Percentiles rank a stretch among this genome's conserved stretches.
These are phyloP conservation scores for Caenorhabditis drosophilae DNA, from an alignment of 2,888 invertebrate genomes.

Conservation along the genomic window DNA sequence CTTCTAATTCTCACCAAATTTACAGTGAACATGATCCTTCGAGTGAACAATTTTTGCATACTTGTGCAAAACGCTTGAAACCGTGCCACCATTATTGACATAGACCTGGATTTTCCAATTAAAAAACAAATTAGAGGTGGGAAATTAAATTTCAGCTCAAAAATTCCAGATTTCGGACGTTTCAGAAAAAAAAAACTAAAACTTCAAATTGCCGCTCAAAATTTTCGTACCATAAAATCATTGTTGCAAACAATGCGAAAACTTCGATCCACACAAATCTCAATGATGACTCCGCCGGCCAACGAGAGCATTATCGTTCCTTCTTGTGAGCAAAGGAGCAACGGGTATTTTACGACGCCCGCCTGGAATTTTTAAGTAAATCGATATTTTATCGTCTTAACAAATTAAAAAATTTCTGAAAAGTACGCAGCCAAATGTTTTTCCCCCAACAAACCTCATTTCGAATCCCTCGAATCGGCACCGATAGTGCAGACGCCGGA, in stretches of 20 bases:
- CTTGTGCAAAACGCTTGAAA: constrained; percentile 70
- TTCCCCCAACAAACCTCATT: constrained; percentile 15
- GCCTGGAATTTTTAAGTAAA: not conserved
- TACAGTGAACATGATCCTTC: constrained; percentile 69
- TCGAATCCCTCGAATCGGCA: constrained; percentile 26
- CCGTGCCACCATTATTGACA: constrained; percentile 68
- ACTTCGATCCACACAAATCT: constrained; percentile 70
- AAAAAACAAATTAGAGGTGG: not conserved
- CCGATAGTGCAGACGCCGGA: constrained; percentile 12
- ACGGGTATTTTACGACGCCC: constrained; percentile 61
- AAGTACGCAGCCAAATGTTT: too few species aligned
- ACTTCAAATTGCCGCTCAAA: too few species aligned
- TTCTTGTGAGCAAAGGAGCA: constrained; percentile 70
- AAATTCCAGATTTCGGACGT: not conserved
- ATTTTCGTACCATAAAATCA: constrained; percentile 69
- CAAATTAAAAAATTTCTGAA: too few species aligned
- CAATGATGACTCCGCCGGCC: constrained; percentile 69
- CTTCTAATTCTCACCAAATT: constrained; percentile 58
- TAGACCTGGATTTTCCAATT: constrained; percentile 65
- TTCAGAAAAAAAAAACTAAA: not conserved
- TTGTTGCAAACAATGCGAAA: constrained; percentile 70
- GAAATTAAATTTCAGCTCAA: too few species aligned
- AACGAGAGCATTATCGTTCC: constrained; percentile 70
- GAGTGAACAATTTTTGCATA: constrained; percentile 70
- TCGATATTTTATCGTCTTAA: not conserved